Conservation (phyloP, 2,113 vertebrate species). For the Cygnus atratus region DNA sequence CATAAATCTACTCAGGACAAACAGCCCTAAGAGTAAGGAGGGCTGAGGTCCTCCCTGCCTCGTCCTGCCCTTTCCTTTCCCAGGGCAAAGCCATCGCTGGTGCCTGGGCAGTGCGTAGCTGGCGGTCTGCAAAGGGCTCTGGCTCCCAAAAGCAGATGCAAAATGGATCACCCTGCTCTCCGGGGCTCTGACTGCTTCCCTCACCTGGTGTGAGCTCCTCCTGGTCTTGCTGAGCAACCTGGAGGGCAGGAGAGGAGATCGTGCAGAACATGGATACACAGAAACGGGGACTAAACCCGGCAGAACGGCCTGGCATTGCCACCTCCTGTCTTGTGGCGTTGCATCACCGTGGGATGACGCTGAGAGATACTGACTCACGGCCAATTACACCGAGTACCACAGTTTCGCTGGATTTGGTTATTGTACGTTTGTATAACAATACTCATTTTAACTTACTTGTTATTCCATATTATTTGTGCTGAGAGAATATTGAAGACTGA, state of each 20-base stretch:
- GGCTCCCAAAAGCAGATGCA: neutral
- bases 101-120: neutral
- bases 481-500: neutral
- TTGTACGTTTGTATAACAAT: neutral
- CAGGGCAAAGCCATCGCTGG: neutral
- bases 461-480: neutral
- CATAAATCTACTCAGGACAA: neutral
- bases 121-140: neutral
- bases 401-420: neutral
- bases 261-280: neutral
- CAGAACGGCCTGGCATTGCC: neutral
- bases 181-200: neutral
- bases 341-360: neutral
- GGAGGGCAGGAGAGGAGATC: neutral
- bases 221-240: neutral
- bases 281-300: fast-evolving
- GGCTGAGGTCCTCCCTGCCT: neutral
- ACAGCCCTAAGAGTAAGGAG: neutral
- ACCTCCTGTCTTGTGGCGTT: neutral
- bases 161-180: neutral
- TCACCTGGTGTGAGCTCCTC: neutral
- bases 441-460: neutral
- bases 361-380: neutral
- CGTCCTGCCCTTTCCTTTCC: neutral
- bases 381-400: neutral